Conservation (phyloP, 2,888 invertebrate species). For the Thumatha senex region DNA sequence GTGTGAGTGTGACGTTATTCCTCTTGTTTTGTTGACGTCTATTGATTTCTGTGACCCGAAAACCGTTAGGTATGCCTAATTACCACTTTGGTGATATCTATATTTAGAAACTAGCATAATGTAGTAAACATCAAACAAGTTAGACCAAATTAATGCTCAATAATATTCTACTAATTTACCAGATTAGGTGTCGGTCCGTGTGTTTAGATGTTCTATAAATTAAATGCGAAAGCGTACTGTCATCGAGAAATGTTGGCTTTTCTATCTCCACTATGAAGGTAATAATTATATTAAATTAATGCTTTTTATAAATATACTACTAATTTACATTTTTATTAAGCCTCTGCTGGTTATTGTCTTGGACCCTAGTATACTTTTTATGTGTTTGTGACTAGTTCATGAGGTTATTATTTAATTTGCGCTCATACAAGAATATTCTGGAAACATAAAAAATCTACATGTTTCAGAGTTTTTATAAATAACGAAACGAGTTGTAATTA, state of each 20-base stretch:
- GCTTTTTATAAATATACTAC: too few species aligned
- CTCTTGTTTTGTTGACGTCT: too few species aligned
- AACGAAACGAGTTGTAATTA: slow-evolving; percentile 42
- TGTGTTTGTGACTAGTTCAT: slow-evolving; percentile 13
- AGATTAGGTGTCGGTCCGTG: too few species aligned
- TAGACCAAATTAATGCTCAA: background rate
- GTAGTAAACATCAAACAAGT: background rate
- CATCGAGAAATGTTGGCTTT: too few species aligned
- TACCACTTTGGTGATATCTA: too few species aligned
- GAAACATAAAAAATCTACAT: slow-evolving; percentile 34
- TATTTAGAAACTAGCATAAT: background rate
- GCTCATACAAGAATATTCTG: slow-evolving; percentile 26
- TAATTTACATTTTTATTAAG: slow-evolving; percentile 10
- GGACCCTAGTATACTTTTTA: slow-evolving; percentile 15
- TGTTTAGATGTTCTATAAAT: too few species aligned
- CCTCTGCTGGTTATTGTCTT: background rate
- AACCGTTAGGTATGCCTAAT: too few species aligned
- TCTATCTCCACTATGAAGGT: too few species aligned
- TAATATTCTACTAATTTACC: slow-evolving; percentile 10
- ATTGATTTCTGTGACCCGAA: too few species aligned
- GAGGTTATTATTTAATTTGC: slow-evolving; percentile 28
- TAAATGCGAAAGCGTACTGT: too few species aligned
- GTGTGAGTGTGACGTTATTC: too few species aligned
- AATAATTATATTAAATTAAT: too few species aligned
- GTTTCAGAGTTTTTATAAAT: slow-evolving; percentile 29